Conservation (phyloP, 2,113 vertebrate genomes). For the Pachypanchax playfairii region DNA sequence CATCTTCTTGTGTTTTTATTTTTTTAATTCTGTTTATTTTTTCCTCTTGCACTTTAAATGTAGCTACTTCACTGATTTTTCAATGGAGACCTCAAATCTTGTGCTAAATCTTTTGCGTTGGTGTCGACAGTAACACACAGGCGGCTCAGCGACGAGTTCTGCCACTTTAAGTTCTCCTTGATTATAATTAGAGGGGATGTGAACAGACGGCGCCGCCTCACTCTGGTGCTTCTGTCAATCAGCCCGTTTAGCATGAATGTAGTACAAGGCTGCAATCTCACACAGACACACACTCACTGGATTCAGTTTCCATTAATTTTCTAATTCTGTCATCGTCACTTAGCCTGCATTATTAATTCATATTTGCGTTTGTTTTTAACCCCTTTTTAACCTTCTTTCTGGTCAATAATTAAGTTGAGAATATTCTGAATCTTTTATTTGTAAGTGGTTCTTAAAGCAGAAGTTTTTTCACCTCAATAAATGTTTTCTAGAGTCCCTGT, state of each 20-base stretch:
- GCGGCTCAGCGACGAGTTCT: slow-evolving; percentile 22
- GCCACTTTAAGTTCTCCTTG: slow-evolving; percentile 67
- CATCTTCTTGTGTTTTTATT: too few species aligned
- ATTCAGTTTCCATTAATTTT: neutral
- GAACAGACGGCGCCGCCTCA: slow-evolving; percentile 72
- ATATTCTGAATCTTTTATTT: too few species aligned
- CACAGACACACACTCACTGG: slow-evolving; percentile 15
- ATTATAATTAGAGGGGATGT: slow-evolving; percentile 74
- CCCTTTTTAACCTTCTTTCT: too few species aligned
- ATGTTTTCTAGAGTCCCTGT: too few species aligned
- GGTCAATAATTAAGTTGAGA: too few species aligned
- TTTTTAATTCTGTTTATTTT: too few species aligned
- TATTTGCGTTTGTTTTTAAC: neutral
- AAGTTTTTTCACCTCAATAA: too few species aligned
- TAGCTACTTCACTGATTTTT: neutral
- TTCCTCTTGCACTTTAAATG: too few species aligned
- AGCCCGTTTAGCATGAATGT: slow-evolving; percentile 58
- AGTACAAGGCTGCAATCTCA: slow-evolving; percentile 21
- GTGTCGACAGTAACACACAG: neutral
- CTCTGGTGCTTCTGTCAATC: slow-evolving; percentile 76
- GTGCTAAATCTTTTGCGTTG: too few species aligned
- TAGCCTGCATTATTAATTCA: neutral
- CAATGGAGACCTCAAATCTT: neutral
- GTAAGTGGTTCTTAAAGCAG: too few species aligned
- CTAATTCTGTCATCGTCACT: neutral